Conservation (phyloP, 2,888 invertebrate species). For the Geotrupes spiniger region DNA sequence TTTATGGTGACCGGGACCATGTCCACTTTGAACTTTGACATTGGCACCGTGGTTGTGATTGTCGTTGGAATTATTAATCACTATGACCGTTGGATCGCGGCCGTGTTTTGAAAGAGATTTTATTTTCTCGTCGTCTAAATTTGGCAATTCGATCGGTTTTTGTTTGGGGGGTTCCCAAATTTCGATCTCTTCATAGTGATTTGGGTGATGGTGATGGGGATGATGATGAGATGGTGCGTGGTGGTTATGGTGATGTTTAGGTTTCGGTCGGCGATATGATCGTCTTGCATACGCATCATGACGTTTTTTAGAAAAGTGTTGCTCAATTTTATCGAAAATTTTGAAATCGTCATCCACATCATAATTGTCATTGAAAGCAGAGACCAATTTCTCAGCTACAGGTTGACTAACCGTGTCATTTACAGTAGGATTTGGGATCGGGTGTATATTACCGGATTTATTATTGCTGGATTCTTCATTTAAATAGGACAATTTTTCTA, state of each 20-base stretch:
- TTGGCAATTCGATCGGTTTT: too few relatives aligned
- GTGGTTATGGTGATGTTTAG: slow-evolving; percentile 22
- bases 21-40: slow-evolving; percentile 7
- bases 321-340: slow-evolving; percentile 6
- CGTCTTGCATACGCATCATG: neutral
- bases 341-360: slow-evolving; percentile 10
- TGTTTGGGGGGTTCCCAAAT: neutral
- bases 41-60: slow-evolving; percentile 23
- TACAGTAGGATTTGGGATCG: too few relatives aligned
- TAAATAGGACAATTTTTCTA: too few relatives aligned
- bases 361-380: slow-evolving; percentile 5
- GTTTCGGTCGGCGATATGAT: too few relatives aligned
- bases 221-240: neutral
- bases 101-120: too few relatives aligned
- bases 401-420: neutral
- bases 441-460: too few relatives aligned
- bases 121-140: too few relatives aligned
- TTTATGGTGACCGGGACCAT: slow-evolving; percentile 7
- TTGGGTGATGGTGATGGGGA: slow-evolving; percentile 1
- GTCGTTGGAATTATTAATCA: slow-evolving; percentile 37
- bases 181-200: neutral
- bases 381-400: slow-evolving; percentile 13
- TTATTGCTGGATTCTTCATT: too few relatives aligned
- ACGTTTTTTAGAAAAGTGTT: slow-evolving; percentile 2
- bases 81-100: slow-evolving; percentile 24